Percentiles rank a stretch among this genome's conserved stretches.
phyloP scores from a whole-genome alignment of 1,140 invertebrate genomes.

The Ostrea edulis region DNA sequence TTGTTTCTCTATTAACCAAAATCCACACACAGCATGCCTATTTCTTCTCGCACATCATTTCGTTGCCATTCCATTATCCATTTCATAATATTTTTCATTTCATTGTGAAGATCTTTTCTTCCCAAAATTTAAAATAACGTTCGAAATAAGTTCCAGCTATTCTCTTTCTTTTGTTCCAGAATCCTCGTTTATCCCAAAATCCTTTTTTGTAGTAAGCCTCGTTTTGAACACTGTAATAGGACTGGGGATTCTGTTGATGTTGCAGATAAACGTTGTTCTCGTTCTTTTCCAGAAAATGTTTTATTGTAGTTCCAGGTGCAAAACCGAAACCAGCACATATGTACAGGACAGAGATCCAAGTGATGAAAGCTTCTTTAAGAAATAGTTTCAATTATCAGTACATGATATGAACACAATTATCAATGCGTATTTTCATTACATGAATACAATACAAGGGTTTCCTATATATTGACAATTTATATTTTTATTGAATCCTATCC shows the following conservation, averaged over 20 bases:
- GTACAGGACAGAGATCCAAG: neutral
- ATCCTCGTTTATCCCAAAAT: conserved; percentile 23
- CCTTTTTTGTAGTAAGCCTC: conserved; percentile 17
- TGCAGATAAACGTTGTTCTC: neutral
- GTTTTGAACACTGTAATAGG: neutral
- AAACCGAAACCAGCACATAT: neutral
- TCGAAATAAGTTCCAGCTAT: neutral
- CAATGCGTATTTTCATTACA: too few relatives aligned
- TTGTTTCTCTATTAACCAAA: neutral
- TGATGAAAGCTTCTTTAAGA: neutral
- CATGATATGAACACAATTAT: too few relatives aligned
- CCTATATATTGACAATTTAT: too few relatives aligned
- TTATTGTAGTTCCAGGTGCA: neutral
- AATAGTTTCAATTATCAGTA: too few relatives aligned
- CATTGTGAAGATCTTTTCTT: neutral
- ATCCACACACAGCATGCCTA: neutral
- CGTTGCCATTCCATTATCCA: neutral
- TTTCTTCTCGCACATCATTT: neutral
- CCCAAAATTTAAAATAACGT: neutral
- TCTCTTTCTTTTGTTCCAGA: neutral
- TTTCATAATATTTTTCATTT: neutral
- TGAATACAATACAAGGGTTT: too few relatives aligned
- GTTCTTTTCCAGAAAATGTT: neutral
- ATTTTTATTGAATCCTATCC: too few relatives aligned
- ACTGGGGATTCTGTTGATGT: neutral